phyloP scores from a whole-genome alignment of 2,888 invertebrate species.

The Eudasyphora cyanicolor region DNA sequence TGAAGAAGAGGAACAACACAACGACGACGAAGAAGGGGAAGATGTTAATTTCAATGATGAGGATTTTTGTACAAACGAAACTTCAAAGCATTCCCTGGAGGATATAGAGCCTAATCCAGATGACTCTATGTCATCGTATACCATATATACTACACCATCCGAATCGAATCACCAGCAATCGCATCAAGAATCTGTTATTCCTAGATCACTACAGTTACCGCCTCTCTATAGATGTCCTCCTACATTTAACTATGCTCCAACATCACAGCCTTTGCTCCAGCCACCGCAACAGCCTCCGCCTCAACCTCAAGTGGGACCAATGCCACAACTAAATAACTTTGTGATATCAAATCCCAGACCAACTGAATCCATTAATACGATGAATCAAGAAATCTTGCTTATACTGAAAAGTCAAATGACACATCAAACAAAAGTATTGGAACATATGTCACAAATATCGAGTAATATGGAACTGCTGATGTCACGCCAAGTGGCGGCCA shows the following conservation, averaged over 20 bases:
- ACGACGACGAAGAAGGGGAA: conserved; percentile 28
- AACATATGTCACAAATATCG: conserved; percentile 56
- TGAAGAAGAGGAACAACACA: conserved; percentile 14
- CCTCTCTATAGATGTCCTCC: conserved; percentile 9
- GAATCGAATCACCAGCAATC: background rate
- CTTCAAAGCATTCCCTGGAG: background rate
- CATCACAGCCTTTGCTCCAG: background rate
- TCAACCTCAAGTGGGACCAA: background rate
- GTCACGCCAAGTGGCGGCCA: conserved; percentile 57
- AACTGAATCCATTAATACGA: conserved; percentile 18
- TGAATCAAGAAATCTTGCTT: conserved; percentile 49
- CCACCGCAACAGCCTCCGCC: background rate
- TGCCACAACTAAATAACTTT: background rate
- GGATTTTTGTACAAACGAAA: background rate
- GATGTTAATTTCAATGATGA: background rate
- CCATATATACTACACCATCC: background rate
- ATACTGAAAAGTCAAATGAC: conserved; percentile 58
- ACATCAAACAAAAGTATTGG: conserved; percentile 56
- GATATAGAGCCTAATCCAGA: background rate
- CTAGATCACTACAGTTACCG: background rate
- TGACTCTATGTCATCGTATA: background rate
- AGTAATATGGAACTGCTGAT: conserved; percentile 49
- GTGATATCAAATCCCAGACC: background rate
- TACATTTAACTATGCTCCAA: background rate
- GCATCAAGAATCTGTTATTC: background rate